Evolutionary conservation across 2,113 vertebrate species (phyloP).

Genomic region (Mesocricetus auratus): DNA sequence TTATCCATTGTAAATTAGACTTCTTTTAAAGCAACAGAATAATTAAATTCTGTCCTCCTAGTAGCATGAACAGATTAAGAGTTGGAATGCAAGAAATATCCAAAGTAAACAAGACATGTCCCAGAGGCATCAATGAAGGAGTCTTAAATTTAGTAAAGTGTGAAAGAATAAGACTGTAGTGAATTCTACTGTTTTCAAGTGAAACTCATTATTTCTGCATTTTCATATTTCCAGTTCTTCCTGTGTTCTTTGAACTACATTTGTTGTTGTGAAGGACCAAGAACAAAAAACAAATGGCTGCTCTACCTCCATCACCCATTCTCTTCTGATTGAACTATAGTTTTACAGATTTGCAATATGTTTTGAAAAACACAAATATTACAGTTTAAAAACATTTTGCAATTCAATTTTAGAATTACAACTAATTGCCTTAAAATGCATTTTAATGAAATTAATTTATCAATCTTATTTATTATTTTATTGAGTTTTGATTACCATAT

Average conservation of each 20-base stretch:
- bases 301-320: not conserved
- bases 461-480: not conserved
- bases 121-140: not conserved
- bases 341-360: not conserved
- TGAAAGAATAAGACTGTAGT: not conserved
- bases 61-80: slow-evolving; percentile 4
- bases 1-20: slow-evolving; percentile 52
- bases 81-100: slow-evolving; percentile 22
- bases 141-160: not conserved
- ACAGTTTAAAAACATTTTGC: not conserved
- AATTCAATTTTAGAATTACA: slow-evolving; percentile 7
- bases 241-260: not conserved
- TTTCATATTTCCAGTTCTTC: not conserved
- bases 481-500: not conserved
- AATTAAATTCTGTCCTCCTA: slow-evolving; percentile 12
- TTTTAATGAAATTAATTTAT: not conserved
- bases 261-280: not conserved
- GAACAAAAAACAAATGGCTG: not conserved
- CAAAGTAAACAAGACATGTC: not conserved
- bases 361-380: not conserved
- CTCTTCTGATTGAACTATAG: not conserved
- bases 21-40: slow-evolving; percentile 56
- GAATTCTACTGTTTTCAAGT: not conserved
- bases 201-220: not conserved
- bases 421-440: not conserved